Conservation (phyloP, 64 coral and sea anemone genomes). For the Cladopsammia gracilis region DNA sequence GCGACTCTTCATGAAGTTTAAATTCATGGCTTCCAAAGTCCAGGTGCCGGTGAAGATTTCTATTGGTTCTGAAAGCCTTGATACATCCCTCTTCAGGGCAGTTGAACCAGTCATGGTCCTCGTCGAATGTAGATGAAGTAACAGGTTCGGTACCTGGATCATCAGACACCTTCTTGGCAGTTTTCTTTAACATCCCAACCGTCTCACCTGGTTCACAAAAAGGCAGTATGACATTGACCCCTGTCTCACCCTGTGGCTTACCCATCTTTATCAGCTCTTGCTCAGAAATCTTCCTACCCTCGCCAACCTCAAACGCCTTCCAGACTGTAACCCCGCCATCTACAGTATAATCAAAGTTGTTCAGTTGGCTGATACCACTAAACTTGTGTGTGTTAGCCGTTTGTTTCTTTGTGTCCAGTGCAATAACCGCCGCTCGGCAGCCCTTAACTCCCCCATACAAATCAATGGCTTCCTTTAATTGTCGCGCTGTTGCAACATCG, state of each 20-base stretch:
- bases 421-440: slow-evolving; percentile 48
- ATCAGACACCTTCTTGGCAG: neutral
- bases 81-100: slow-evolving; percentile 47
- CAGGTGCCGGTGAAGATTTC: slow-evolving; percentile 47
- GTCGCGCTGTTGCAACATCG: slow-evolving; percentile 46
- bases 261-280: slow-evolving; percentile 25
- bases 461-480: slow-evolving; percentile 60
- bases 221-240: neutral
- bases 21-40: slow-evolving; percentile 40
- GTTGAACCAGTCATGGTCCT: slow-evolving; percentile 2
- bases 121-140: neutral
- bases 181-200: slow-evolving; percentile 44
- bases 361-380: slow-evolving; percentile 64
- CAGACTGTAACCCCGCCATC: slow-evolving; percentile 21
- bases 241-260: neutral
- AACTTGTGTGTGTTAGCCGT: slow-evolving; percentile 12
- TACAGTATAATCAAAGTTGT: slow-evolving; percentile 60
- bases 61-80: slow-evolving; percentile 22
- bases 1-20: slow-evolving; percentile 63
- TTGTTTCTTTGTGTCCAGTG: slow-evolving; percentile 49
- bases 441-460: slow-evolving; percentile 52
- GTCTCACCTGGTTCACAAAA: slow-evolving; percentile 24
- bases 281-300: slow-evolving; percentile 32
- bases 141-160: neutral
- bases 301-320: slow-evolving; percentile 42